Evolutionary conservation across 2,113 vertebrate species (phyloP).

Genomic region (Lamprologus tigripictilis): DNA sequence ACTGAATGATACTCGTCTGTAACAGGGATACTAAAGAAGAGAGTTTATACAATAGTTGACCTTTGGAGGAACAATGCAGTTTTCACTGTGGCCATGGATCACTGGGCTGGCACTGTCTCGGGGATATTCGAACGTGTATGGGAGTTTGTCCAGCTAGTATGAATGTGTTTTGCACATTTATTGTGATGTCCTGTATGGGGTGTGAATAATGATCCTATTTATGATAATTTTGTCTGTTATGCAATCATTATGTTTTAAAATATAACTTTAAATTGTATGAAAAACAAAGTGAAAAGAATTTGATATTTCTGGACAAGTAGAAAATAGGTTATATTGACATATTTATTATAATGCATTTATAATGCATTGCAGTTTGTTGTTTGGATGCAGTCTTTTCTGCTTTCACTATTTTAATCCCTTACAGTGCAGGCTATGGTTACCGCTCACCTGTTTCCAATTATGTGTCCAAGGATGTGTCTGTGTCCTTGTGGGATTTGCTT

Average conservation of each 20-base stretch:
- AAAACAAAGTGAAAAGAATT: background rate
- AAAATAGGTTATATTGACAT: background rate
- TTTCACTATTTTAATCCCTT: background rate
- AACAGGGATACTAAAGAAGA: background rate
- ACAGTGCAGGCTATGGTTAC: background rate
- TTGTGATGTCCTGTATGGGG: background rate
- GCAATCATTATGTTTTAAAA: background rate
- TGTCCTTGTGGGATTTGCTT: constrained; percentile 14
- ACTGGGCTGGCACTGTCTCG: background rate
- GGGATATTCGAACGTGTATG: background rate
- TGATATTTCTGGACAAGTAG: background rate
- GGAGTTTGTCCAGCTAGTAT: background rate
- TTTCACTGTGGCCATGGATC: background rate
- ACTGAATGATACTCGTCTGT: background rate
- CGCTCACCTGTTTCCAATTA: constrained; percentile 38
- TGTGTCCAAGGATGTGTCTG: background rate
- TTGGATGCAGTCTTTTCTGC: background rate
- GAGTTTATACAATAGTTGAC: background rate
- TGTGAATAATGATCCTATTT: background rate
- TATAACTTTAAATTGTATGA: background rate
- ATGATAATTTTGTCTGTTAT: background rate
- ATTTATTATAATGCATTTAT: background rate
- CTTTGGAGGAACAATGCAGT: background rate
- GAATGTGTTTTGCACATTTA: background rate
- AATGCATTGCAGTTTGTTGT: background rate